Base-by-base conservation (phyloP, 1,140 invertebrate genomes). In the Cephus cinctus region DNA sequence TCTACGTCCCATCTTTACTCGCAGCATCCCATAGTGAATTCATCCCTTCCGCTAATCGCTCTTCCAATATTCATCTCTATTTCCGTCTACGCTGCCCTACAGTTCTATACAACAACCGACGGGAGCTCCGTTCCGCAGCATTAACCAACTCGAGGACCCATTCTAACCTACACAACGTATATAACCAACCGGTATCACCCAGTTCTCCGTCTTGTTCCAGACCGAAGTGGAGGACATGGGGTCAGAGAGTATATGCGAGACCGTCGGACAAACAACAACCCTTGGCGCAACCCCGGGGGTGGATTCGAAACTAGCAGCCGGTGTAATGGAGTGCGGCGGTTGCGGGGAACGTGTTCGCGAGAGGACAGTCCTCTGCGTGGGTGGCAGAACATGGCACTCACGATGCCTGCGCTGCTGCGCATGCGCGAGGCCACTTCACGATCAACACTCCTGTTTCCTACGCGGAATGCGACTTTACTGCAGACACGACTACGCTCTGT, bases 251-350 rank as follows among this genome's bases (percentile, higher is more conserved):
- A 45, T 55, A 12, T 62, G 59, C 57, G 63, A 64, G 30, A 57
- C 61, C 23, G 21, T 44, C 40, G 56, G 34, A 36, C 34, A 11
- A 5, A 36, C 14, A 9, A 18, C 15, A 18, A 14, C 34, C 14
- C 34, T n/a, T n/a, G n/a, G n/a, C n/a, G n/a, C 34, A 36, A 2
- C 34, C 14, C 14, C 34, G 11, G 34, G 34, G 15, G 34, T 36
- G 9, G 34, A 18, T 14, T 15, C 34, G 6, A 18, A 36, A 8
- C 3, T 36, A 4, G 14, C 34, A 8, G 39, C 45, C 9, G 55
- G 65, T 57, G 70, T 69, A 52, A 76, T 77, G 73, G 71, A 76
- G 25, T 77, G 75, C 44, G 73, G 73, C 44, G 73, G 73, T 42
- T 77, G 75, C 47, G 75, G 75, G 9, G 64, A 73, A 62, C 62